These are phyloP conservation scores for Rotaria socialis DNA, from an alignment of 2,888 invertebrate species.

Conservation along the genomic window DNA sequence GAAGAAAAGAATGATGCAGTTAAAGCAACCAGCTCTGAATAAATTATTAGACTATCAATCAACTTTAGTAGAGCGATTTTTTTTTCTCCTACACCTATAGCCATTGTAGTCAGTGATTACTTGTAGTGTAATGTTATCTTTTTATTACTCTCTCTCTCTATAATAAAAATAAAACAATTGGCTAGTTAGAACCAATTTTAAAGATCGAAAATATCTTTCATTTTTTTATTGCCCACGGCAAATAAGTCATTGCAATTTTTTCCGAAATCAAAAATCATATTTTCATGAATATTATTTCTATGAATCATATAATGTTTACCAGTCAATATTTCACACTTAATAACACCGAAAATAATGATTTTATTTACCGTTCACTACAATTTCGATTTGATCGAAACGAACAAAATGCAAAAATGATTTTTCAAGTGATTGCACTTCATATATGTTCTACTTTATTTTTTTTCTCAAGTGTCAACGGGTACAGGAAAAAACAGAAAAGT, in stretches of 20 bases:
- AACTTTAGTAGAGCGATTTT: not conserved
- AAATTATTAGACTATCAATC: not conserved
- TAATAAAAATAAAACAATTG: not conserved
- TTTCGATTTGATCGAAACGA: too few species aligned
- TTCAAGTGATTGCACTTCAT: too few species aligned
- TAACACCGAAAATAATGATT: not conserved
- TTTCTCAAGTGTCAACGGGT: too few species aligned
- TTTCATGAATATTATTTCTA: too few species aligned
- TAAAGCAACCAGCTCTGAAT: slow-evolving; percentile 50
- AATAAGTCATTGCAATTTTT: too few species aligned
- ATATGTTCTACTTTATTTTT: too few species aligned
- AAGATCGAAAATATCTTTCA: too few species aligned
- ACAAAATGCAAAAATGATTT: too few species aligned
- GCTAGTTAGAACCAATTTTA: not conserved
- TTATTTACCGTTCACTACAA: not conserved
- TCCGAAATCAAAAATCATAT: too few species aligned
- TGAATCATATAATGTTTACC: too few species aligned
- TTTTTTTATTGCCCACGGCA: too few species aligned
- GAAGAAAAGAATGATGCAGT: slow-evolving; percentile 83
- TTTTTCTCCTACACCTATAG: not conserved
- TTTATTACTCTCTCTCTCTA: not conserved
- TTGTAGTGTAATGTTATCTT: not conserved
- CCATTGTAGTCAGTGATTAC: not conserved
- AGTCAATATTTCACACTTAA: not conserved
- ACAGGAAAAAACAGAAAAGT: too few species aligned